phyloP scores from a whole-genome alignment of 2,797 vertebrate genomes.

The Discoglossus pictus region DNA sequence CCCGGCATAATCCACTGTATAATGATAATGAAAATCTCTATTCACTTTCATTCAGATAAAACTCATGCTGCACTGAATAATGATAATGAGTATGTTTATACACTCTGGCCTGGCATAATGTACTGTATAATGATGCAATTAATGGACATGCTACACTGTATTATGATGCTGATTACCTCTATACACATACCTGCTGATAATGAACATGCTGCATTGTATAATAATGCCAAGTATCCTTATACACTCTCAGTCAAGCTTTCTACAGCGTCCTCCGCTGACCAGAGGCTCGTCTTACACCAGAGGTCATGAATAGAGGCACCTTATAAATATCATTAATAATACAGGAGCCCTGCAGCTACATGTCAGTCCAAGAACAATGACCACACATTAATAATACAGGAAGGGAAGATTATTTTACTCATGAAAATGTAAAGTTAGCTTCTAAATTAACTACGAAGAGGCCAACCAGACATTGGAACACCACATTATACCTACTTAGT shows the following conservation, averaged over 20 bases:
- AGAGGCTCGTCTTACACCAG: not conserved
- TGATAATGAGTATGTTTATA: not conserved
- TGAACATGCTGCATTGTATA: not conserved
- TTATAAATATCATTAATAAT: constrained; percentile 30
- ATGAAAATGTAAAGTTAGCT: not conserved
- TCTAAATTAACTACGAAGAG: constrained; percentile 1
- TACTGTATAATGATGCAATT: not conserved
- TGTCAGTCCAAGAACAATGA: constrained; percentile 23
- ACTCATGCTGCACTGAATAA: not conserved
- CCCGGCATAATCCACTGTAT: no score
- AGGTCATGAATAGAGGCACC: constrained; percentile 6
- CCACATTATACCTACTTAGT: no score
- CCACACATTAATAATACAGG: constrained; percentile 22
- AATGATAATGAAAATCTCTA: no score
- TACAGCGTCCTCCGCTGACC: not conserved
- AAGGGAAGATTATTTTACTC: constrained; percentile 19
- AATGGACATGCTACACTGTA: not conserved
- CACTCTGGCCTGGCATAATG: no score
- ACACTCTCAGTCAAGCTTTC: not conserved
- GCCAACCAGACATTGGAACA: no score
- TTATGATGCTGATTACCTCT: not conserved
- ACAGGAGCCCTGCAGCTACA: constrained; percentile 5
- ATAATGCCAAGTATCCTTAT: not conserved
- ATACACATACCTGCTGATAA: not conserved
- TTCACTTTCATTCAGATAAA: no score